Conservation (phyloP, 2,888 invertebrate species). For the Malachius bipustulatus region DNA sequence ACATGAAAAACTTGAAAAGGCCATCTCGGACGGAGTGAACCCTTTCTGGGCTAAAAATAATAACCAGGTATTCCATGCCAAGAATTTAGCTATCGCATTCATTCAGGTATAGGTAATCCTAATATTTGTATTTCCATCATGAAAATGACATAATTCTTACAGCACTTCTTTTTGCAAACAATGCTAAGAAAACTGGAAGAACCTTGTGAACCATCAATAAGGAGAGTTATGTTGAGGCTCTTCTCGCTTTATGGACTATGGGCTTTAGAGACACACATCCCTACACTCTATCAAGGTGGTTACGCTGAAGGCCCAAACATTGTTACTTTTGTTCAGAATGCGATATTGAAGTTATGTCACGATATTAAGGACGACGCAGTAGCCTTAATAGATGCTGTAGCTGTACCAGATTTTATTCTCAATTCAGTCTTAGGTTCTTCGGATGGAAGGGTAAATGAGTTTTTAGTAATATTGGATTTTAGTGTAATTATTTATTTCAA, state of each 20-base stretch:
- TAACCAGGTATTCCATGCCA: conserved; percentile 72
- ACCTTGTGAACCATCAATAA: conserved; percentile 40
- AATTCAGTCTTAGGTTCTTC: conserved; percentile 75
- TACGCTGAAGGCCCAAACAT: conserved; percentile 45
- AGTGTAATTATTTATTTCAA: conserved; percentile 4
- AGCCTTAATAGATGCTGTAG: conserved; percentile 66
- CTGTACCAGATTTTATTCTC: conserved; percentile 78
- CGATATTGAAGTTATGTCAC: conserved; percentile 51
- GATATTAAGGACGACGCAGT: conserved; percentile 61
- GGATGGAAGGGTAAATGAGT: conserved; percentile 64
- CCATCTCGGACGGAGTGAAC: conserved; percentile 45
- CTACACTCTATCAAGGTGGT: conserved; percentile 58
- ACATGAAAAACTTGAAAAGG: conserved; percentile 44
- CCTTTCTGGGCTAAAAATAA: conserved; percentile 71
- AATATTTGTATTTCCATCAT: too few relatives aligned
- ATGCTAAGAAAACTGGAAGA: conserved; percentile 39
- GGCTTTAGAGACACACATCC: conserved; percentile 63
- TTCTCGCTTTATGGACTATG: conserved; percentile 55
- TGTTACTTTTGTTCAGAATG: conserved; percentile 51
- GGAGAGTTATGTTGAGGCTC: conserved; percentile 45
- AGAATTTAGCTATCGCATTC: conserved; percentile 66
- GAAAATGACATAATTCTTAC: conserved; percentile 14
- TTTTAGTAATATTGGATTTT: too few relatives aligned
- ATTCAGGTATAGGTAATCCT: too few relatives aligned
- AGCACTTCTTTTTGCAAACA: conserved; percentile 45